These are phyloP conservation scores for Darevskia mixta DNA, from an alignment of 2,797 vertebrate species.

Conservation along the genomic window DNA sequence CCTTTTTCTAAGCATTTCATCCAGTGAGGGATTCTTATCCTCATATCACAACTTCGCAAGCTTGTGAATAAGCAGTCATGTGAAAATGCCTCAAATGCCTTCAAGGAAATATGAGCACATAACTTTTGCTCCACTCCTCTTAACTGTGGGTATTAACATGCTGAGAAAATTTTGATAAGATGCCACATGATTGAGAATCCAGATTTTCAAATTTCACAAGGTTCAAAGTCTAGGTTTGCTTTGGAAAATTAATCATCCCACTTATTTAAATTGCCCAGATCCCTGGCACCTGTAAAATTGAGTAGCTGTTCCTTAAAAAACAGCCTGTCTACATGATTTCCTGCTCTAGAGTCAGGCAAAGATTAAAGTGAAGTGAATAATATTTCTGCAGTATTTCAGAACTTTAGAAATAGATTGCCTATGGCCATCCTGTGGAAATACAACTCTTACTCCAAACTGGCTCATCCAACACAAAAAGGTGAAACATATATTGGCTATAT, in stretches of 20 bases:
- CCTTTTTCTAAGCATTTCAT: neutral
- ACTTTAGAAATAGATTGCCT: neutral
- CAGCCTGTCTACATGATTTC: neutral
- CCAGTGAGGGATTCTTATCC: neutral
- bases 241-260: slow-evolving; percentile 23
- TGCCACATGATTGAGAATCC: neutral
- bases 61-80: slow-evolving; percentile 3
- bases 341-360: neutral
- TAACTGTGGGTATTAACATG: neutral
- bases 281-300: neutral
- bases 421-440: neutral
- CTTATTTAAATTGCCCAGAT: neutral
- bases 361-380: neutral
- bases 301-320: neutral
- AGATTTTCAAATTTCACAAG: neutral
- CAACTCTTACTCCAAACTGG: neutral
- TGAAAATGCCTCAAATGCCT: neutral
- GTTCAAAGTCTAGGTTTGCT: neutral
- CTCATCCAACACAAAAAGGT: neutral
- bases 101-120: neutral
- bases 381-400: neutral
- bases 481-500: neutral
- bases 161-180: slow-evolving; percentile 4
- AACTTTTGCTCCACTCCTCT: neutral
- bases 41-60: neutral